Evolutionary conservation across 2,797 vertebrate species (phyloP), one percentile per base, ranked within the genome.

Genomic region (Orientallactaga sibirica): DNA sequence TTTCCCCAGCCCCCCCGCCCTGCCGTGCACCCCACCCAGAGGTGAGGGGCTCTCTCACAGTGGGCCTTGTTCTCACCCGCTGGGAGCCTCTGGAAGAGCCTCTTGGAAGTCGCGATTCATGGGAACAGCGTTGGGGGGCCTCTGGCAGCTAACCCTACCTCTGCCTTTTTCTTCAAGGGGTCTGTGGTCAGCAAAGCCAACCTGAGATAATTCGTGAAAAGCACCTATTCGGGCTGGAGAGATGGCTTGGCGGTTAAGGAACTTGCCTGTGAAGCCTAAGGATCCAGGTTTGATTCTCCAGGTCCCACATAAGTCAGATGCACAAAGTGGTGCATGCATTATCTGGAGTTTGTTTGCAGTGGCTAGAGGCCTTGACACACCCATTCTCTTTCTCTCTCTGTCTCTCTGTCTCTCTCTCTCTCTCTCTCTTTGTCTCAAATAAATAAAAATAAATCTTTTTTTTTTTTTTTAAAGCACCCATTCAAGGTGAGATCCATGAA

Each of bases 31-130:
- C 93, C 94, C 80, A 24, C 94, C 91, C 77, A 24, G 24, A 48
- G 64, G 19, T 0, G 0, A 5, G 78, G 94, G 92, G 80, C 68
- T 75, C 66, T 12, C 75, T n/a, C 93, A 96, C 96, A 33, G 61
- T 95, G 62, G 83, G 25, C 93, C 97, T 97, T 97, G 97, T 98
- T 97, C 91, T 81, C 68, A 68, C 92, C 77, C 41, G 5, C 94
- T 95, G 96, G 91, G 96, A 97, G 96, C 91, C 90, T 87, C 58
- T 14, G 14, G 19, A 62, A 62, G 61, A 20, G 61, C 19, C 14
- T 62, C 14, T 14, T 64, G 95, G 81, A 91, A 2, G 96, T 89
- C 41, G 61, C 96, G 79, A 71, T 97, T 97, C 37, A 0, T 91
- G 24, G 86, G 66, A 86, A 95, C 70, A 14, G 91, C 95, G 91